A percentile compares a stretch with the other conserved stretches of the same genome.
Conservation (phyloP, 2,113 vertebrate genomes). For the Microcebus tavaratra region DNA sequence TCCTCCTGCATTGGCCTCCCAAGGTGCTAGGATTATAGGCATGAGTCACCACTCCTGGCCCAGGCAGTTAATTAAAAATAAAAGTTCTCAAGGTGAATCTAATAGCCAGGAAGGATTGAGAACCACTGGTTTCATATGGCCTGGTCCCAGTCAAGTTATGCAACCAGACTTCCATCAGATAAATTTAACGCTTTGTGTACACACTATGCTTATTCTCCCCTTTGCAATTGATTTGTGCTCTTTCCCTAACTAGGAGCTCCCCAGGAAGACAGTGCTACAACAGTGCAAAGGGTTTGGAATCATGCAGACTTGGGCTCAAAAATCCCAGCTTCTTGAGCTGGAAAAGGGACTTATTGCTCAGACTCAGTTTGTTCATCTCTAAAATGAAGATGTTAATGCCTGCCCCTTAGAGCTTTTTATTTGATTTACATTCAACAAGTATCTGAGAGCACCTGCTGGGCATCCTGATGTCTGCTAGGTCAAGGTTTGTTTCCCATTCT, state of each 20-base stretch:
- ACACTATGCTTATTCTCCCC: neutral
- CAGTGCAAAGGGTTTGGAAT: neutral
- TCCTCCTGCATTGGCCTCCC: no score
- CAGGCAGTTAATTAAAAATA: neutral
- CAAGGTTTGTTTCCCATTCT: neutral
- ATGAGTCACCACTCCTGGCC: no score
- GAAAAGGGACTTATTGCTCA: neutral
- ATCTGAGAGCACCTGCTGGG: neutral
- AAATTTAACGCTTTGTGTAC: neutral
- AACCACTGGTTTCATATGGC: neutral
- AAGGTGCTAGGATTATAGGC: no score
- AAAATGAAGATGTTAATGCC: neutral
- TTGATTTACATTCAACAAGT: neutral
- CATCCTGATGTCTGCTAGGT: neutral
- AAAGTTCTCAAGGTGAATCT: neutral
- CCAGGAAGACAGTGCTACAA: neutral
- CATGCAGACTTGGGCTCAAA: neutral
- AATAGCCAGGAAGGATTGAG: neutral
- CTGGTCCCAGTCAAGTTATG: neutral
- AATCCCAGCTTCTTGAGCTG: neutral
- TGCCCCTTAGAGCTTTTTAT: neutral
- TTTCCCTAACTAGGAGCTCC: neutral
- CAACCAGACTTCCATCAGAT: neutral
- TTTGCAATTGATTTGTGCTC: neutral
- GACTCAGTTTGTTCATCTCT: neutral